Percentiles rank a stretch among this genome's conserved stretches.
Evolutionary conservation across 2,888 invertebrate species (phyloP).

Genomic region (Rosalia funebris): DNA sequence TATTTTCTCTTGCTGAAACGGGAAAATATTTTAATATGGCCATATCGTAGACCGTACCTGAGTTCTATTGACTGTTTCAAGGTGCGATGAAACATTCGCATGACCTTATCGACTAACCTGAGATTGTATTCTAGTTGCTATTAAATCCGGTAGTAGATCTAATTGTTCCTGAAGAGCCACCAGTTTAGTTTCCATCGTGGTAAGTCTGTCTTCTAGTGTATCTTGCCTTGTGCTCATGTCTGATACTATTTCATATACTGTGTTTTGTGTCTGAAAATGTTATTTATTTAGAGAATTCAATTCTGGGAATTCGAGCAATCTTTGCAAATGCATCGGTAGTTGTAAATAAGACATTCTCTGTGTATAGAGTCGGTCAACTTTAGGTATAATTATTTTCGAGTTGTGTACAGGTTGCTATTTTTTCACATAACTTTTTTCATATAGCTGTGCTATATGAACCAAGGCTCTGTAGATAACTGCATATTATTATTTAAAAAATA

Average conservation of each 20-base stretch:
- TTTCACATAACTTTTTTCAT: no score
- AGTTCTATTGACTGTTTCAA: background rate
- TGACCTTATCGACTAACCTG: conserved; percentile 54
- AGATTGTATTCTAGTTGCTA: conserved; percentile 69
- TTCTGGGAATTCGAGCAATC: background rate
- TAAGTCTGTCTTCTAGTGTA: conserved; percentile 90
- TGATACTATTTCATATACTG: conserved; percentile 97
- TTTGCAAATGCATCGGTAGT: no score
- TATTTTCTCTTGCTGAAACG: conserved; percentile 77
- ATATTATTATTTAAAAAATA: no score
- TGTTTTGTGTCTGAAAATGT: conserved; percentile 89
- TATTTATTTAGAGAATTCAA: background rate
- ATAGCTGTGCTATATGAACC: no score
- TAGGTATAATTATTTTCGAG: no score
- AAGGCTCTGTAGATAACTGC: no score
- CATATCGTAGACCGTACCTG: background rate
- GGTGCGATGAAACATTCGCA: background rate
- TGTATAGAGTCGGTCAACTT: no score
- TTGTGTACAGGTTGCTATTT: no score
- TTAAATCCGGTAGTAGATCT: conserved; percentile 84
- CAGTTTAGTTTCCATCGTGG: conserved; percentile 92
- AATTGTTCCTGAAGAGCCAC: conserved; percentile 87
- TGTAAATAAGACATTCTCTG: no score
- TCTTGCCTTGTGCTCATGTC: conserved; percentile 97
- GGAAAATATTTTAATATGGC: background rate